phyloP scores from a whole-genome alignment of 2,797 vertebrate species.

The Falco columbarius region DNA sequence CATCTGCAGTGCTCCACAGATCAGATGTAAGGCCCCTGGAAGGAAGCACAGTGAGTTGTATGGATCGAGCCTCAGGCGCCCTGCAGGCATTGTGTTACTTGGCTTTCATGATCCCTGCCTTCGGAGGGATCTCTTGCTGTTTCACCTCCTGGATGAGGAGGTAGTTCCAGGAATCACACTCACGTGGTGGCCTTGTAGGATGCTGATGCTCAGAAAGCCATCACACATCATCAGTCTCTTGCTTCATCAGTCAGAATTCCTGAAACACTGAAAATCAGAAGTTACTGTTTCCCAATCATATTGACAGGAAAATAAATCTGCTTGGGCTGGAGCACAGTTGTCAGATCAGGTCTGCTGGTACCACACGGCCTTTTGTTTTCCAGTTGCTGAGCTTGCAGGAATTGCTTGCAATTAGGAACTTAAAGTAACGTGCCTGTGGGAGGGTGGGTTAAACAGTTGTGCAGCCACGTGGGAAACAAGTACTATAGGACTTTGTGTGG shows the following conservation, averaged over 20 bases:
- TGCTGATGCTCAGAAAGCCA: not conserved
- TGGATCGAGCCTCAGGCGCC: not conserved
- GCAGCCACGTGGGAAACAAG: not conserved
- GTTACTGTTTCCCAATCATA: not conserved
- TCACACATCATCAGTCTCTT: not conserved
- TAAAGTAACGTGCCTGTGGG: accelerated
- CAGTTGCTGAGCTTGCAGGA: not conserved
- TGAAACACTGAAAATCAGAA: not conserved
- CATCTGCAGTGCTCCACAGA: not conserved
- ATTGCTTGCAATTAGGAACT: not conserved
- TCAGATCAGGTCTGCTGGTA: not conserved
- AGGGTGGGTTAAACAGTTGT: no score
- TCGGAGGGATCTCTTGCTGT: not conserved
- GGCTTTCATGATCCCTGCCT: not conserved
- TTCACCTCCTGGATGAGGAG: not conserved
- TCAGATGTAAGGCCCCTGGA: not conserved
- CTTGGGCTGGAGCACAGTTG: accelerated
- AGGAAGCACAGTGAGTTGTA: not conserved
- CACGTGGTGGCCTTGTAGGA: not conserved
- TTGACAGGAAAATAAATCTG: not conserved
- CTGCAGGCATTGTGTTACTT: not conserved
- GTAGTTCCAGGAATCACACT: not conserved
- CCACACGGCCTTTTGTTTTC: not conserved
- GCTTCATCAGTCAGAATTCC: not conserved
- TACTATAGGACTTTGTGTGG: accelerated